Conservation (phyloP, 2,888 invertebrate genomes). For the Andrena haemorrhoa region DNA sequence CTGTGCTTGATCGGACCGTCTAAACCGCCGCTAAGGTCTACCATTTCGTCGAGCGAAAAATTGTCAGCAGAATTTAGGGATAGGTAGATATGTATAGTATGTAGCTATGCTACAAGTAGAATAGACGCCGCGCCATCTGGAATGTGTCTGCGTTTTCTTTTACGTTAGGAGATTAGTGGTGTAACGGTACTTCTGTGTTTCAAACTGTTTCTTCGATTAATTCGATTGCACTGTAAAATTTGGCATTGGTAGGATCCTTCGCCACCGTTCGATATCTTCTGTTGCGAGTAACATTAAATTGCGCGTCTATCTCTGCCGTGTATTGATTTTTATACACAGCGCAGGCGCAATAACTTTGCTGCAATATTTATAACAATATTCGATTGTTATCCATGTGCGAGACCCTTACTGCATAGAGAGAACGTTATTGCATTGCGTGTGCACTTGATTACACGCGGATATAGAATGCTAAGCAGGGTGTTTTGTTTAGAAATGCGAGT, state of each 20-base stretch:
- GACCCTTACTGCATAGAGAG: neutral
- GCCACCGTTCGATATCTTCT: neutral
- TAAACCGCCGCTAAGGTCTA: slow-evolving; percentile 92
- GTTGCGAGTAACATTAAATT: neutral
- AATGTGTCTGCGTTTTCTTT: slow-evolving; percentile 11
- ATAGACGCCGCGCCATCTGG: slow-evolving; percentile 83
- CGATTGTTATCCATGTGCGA: neutral
- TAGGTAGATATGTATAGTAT: slow-evolving; percentile 87
- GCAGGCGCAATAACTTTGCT: slow-evolving; percentile 9
- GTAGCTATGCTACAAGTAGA: slow-evolving; percentile 93
- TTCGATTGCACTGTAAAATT: neutral
- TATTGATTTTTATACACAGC: slow-evolving; percentile 30
- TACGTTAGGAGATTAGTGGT: neutral
- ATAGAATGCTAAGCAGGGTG: neutral
- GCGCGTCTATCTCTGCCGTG: neutral
- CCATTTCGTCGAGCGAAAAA: slow-evolving; percentile 87
- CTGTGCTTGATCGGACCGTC: slow-evolving; percentile 94
- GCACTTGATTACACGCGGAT: neutral
- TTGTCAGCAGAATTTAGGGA: slow-evolving; percentile 87
- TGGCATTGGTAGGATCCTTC: neutral
- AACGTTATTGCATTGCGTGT: neutral
- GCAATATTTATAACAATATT: neutral
- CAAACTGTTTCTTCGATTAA: neutral
- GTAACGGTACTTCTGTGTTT: neutral
- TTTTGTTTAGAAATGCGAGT: neutral